Evolutionary conservation across 2,888 invertebrate genomes (phyloP), one percentile per base, ranked within the genome.

Genomic region (Pinctada fucata): DNA sequence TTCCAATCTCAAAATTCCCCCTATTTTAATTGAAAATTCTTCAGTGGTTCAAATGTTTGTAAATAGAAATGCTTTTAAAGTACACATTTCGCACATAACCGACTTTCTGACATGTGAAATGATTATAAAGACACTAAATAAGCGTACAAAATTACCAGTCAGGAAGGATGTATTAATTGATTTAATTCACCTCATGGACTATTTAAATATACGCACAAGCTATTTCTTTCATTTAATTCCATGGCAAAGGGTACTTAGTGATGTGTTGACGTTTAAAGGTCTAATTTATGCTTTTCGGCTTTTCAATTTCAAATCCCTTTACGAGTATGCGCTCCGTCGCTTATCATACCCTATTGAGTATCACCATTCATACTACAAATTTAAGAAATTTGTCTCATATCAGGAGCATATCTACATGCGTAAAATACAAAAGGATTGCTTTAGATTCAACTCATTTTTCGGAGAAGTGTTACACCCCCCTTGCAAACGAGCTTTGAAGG

Each of bases 361-460:
- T 52, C 58, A 52, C 58, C 58, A 52, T 52, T 52, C 58, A 52
- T 52, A 52, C 58, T 52, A 52, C 58, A 52, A 52, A 52, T 52
- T 52, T 52, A 52, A 52, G 58, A 52, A 52, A 52, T 52, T 52
- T 52, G 58, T 52, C 58, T 5, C 5, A 52, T 52, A 52, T 52
- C 58, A 52, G 58, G 58, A 52, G 58, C 58, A 52, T 52, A 52
- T 52, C 58, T 52, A 52, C 58, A 52, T 52, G 58, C 58, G 58
- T 52, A 52, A 52, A 52, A 52, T 52, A 52, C 58, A 52, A 52
- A 52, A 52, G 58, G 10, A 52, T 52, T 52, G 58, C 58, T 10
- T 52, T 52, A 52, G 58, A 52, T 52, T 8, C 58, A 52, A 52
- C 5, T 52, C 58, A 52, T 52, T 52, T 52, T 52, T 52, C 58